Percentiles rank a stretch among this genome's conserved stretches.
These are phyloP conservation scores for Papilio xuthus DNA, from an alignment of 1,140 invertebrate genomes.

Conservation along the genomic window DNA sequence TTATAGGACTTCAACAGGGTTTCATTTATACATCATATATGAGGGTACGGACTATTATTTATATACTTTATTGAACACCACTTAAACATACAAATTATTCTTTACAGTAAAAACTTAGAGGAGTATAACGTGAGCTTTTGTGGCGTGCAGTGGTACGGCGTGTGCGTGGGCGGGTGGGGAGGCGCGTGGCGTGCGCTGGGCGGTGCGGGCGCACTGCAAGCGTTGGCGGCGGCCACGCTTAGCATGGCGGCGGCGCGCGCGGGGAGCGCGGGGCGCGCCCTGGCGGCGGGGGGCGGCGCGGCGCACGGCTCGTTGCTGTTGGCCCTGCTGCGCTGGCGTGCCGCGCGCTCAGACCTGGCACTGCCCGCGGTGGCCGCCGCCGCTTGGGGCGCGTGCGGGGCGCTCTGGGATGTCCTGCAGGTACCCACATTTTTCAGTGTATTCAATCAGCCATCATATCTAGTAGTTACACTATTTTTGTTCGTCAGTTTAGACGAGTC, in stretches of 20 bases:
- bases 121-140: neutral
- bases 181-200: slow-evolving; percentile 85
- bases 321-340: slow-evolving; percentile 84
- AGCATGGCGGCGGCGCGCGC: slow-evolving; percentile 86
- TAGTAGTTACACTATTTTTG: no score
- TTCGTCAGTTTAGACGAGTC: no score
- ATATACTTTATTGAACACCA: neutral
- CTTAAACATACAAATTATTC: neutral
- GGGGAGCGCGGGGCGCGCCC: slow-evolving; percentile 80
- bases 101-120: neutral
- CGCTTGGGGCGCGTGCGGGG: slow-evolving; percentile 89
- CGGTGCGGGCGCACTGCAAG: slow-evolving; percentile 85
- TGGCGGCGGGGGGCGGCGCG: slow-evolving; percentile 85
- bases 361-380: slow-evolving; percentile 87
- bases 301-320: slow-evolving; percentile 86
- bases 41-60: slow-evolving; percentile 78
- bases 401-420: slow-evolving; percentile 87
- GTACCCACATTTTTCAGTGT: slow-evolving; percentile 43
- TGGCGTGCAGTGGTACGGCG: slow-evolving; percentile 72
- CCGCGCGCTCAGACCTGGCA: slow-evolving; percentile 82
- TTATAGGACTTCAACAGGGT: slow-evolving; percentile 88
- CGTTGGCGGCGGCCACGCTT: slow-evolving; percentile 85
- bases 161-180: slow-evolving; percentile 85
- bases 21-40: slow-evolving; percentile 88
- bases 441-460: no score